Evolutionary conservation across 2,888 invertebrate species (phyloP).

Genomic region (Caenorhabditis becei): DNA sequence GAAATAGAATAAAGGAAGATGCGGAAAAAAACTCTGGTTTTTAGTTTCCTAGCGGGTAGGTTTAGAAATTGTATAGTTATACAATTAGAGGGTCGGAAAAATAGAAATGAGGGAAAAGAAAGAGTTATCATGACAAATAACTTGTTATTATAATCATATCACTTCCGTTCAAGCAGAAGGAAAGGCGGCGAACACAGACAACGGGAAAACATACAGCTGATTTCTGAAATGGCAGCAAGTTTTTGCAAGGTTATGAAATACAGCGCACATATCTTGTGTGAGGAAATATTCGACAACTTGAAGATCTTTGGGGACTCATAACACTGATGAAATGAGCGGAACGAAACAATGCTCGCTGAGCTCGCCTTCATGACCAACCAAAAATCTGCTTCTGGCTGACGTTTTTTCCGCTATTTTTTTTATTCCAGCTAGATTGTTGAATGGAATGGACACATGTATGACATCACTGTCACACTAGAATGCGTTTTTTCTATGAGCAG

Average conservation of each 20-base stretch:
- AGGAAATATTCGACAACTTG: too few species aligned
- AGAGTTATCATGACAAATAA: not conserved
- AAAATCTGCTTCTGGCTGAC: not conserved
- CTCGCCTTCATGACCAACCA: not conserved
- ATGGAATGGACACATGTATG: not conserved
- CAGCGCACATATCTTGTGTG: too few species aligned
- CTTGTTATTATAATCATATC: not conserved
- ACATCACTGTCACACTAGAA: not conserved
- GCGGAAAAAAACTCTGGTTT: not conserved
- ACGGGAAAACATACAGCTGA: not conserved
- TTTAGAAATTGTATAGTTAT: not conserved
- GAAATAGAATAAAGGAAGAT: too few species aligned
- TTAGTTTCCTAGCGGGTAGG: not conserved
- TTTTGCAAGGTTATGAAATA: slow-evolving; percentile 10
- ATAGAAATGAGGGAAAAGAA: not conserved
- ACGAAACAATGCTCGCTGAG: not conserved
- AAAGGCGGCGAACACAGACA: not conserved
- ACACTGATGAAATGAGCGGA: not conserved
- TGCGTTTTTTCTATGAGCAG: not conserved
- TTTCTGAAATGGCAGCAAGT: not conserved
- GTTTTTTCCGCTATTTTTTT: too few species aligned
- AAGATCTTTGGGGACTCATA: too few species aligned
- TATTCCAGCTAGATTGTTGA: too few species aligned
- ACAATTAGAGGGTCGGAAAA: not conserved
- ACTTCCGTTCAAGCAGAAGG: not conserved